These are phyloP conservation scores for Tursiops truncatus DNA, from an alignment of 2,113 vertebrate genomes.

Conservation along the genomic window DNA sequence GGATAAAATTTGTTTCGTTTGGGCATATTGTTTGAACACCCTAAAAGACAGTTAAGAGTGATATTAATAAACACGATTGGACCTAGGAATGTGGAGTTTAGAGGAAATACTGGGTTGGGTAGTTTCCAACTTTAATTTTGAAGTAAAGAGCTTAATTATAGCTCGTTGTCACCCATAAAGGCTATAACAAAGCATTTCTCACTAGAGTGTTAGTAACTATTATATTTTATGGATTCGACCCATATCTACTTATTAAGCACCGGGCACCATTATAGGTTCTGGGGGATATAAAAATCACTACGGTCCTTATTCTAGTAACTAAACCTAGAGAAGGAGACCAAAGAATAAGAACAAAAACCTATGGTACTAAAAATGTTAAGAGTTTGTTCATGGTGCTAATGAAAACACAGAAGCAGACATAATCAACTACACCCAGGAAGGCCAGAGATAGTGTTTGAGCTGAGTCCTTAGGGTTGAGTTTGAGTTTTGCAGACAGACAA, in stretches of 20 bases:
- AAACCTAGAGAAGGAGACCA: not conserved
- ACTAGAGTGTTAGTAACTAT: not conserved
- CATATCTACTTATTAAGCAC: not conserved
- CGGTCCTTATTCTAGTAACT: not conserved
- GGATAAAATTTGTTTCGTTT: not conserved
- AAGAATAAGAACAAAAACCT: not conserved
- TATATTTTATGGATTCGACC: not conserved
- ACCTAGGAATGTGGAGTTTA: not conserved
- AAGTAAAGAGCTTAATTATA: slow-evolving; percentile 27
- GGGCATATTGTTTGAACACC: not conserved
- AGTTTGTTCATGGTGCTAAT: not conserved
- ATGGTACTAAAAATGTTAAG: not conserved
- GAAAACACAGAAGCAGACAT: not conserved
- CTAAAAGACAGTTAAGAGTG: not conserved
- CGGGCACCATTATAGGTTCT: not conserved
- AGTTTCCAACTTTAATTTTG: slow-evolving; percentile 36
- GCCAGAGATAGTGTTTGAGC: not conserved
- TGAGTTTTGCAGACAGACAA: not conserved
- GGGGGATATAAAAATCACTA: not conserved
- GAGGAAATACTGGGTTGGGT: not conserved
- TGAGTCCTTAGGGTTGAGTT: not conserved
- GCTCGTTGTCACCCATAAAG: not conserved
- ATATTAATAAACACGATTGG: not conserved
- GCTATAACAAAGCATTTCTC: not conserved
- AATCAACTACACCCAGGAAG: not conserved